Base-by-base conservation (phyloP, 2,797 vertebrate species). In the Bradypodion ventrale region DNA sequence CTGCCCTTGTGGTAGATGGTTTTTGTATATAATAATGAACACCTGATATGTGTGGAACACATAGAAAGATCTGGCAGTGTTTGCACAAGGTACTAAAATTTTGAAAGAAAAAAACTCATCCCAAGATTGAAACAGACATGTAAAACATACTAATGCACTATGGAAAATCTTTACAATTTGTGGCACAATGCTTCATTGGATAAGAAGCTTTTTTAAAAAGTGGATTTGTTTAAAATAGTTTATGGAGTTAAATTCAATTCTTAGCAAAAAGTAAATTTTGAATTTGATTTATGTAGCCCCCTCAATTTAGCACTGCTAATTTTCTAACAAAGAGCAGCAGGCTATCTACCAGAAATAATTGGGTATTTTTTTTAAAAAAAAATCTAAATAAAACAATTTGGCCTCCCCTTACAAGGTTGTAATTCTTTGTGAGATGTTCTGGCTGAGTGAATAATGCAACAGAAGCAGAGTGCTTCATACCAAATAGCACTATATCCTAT, bases 21-120 rank as follows among this genome's bases (percentile, higher is more conserved):
- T 95, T 97, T 94, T 95, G 94, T 95, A 95, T 89, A 95, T 93
- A 94, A 91, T 96, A 89, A 91, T 93, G 93, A 95, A 93, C 94
- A 95, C 90, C 93, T 93, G 87, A 86, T 94, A 92, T 94, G 93
- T 93, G 89, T 88, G 93, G 89, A 89, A 95, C 94, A 94, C 95
- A 83, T 93, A 88, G 82, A 89, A 96, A 94, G 93, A 96, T 94
- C 93, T 95, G 88, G 94, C 94, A 89, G 82, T 85, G 94, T 97
- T 97, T 97, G 97, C 97, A 97, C 97, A 97, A 96, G 93, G 93
- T 95, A 94, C 91, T 92, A 87, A 94, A 82, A 82, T 77, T 92
- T 92, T 86, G 84, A 92, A 93, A 86, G 92, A 94, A 93, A 95
- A 95, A 8, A 73, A 92, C 74, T 84, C 85, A 88, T 92, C 89